A percentile compares a stretch with the other conserved stretches of the same genome.
These are phyloP conservation scores for Pristionchus arcanus DNA, from an alignment of 2,888 invertebrate genomes.

Conservation along the genomic window DNA sequence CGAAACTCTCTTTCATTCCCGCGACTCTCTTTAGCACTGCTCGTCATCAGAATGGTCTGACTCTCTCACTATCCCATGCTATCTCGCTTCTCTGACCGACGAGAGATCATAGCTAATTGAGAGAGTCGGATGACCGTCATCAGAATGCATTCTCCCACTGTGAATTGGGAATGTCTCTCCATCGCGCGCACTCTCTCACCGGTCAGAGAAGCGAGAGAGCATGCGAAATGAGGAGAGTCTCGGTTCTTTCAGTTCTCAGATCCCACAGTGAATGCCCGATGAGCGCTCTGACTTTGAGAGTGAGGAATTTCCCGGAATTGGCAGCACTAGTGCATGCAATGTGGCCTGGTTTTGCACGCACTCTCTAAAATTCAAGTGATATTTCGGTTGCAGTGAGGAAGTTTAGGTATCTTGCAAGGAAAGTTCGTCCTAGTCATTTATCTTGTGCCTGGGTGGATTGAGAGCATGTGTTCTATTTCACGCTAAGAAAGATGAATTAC, in stretches of 20 bases:
- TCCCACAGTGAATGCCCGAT: background rate
- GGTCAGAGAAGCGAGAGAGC: background rate
- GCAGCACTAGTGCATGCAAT: background rate
- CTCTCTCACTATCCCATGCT: background rate
- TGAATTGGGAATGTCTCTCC: too few species aligned
- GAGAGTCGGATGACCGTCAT: too few species aligned
- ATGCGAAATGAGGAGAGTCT: background rate
- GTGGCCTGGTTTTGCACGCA: background rate
- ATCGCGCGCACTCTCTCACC: background rate
- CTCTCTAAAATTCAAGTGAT: background rate
- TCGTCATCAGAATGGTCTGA: background rate
- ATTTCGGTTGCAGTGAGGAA: background rate
- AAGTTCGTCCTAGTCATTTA: too few species aligned
- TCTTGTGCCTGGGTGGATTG: too few species aligned
- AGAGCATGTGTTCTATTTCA: background rate
- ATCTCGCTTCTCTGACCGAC: too few species aligned
- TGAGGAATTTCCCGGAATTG: background rate
- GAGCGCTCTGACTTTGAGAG: background rate
- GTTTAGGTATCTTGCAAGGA: background rate
- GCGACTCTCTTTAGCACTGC: slow-evolving; percentile 34
- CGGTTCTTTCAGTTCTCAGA: background rate
- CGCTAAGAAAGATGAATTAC: background rate
- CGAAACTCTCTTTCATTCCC: background rate
- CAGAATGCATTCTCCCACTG: too few species aligned
- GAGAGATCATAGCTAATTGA: too few species aligned